Evolutionary conservation across 1,140 invertebrate species (phyloP), one percentile per base, ranked within the genome.

Genomic region (Drosophila paulistorum): DNA sequence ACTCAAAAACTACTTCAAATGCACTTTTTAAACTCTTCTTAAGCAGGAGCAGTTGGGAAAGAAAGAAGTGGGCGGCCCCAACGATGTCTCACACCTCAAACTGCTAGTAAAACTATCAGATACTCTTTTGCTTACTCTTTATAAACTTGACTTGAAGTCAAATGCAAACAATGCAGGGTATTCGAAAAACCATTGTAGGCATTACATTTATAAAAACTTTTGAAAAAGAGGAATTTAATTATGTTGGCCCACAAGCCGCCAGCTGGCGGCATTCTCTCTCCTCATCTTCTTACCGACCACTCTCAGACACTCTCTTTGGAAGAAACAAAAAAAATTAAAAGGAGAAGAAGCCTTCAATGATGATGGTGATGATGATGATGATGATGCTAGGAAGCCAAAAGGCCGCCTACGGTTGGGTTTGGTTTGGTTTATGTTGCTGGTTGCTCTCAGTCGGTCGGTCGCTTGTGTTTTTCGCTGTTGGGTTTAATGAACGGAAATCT

Each of bases 401-500:
- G 76, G 68, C 76, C 72, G 72, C 68, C 76, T 77, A 77, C 75
- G 66, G 75, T 77, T 66, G 71, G 69, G 74, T 72, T 41, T 42
- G 74, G 71, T 41, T 42, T 37, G 57, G 57, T 39, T 59, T 37
- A 30, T 30, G 35, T 51, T 41, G 14, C 41, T 66, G 62, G 10
- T 23, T 59, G 65, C 20, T 64, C 55, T 23, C 68, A 76, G 65
- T 83, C 20, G 45, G 70, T 20, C 65, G 61, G 75, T 55, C 74
- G 72, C 68, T 71, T 77, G 74, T 69, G 74, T 79, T 30, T 67
- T 81, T 81, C 72, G 76, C 78, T 79, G 84, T 90, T 85, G 84
- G 84, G 84, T 89, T 89, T 89, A 89, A 89, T 89, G 84, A 89
- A 89, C 84, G 84, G 85, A 89, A 89, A 89, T 89, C 84, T 89